Evolutionary conservation across 1,140 invertebrate genomes (phyloP), one percentile per base, ranked within the genome.

Genomic region (Drosophila athabasca): DNA sequence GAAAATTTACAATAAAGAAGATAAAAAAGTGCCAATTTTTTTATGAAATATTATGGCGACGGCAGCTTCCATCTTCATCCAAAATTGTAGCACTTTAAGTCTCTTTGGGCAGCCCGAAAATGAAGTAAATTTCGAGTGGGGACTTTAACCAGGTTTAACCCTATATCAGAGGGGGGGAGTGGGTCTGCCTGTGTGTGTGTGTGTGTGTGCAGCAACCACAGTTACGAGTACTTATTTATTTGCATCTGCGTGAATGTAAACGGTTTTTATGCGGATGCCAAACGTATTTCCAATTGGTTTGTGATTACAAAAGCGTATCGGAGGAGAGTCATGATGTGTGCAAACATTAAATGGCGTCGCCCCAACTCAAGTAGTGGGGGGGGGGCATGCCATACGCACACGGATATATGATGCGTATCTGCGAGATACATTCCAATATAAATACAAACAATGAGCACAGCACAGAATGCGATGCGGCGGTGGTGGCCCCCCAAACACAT

Each of bases 301-400:
- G 83, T 88, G 83, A 88, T 88, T 88, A 88, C 76, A 79, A 79
- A 79, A 76, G 83, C 83, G 83, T 87, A 88, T 83, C 83, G 83
- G 17, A 19, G 67, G 79, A 52, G 58, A 74, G 49, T 83, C 83
- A 88, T 88, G 83, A 88, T 62, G 84, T 88, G 79, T 88, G 83
- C 83, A 83, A 76, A 83, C 83, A 88, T 88, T 87, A 88, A 83
- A 88, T 88, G 79, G 79, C 83, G 52, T 65, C 79, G 62, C 17
- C 17, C 17, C 17, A 19, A 19, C 17, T 19, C 17, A 19, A 1
- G 19, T 1, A 1, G 2, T 2, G 22, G 35, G 50, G 65, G 29
- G 51, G 48, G 59, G 31, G 68, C 52, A 62, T 79, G 66, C 76
- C 71, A 72, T 79, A 76, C 71, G 62, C 66, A 72, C 61, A 69